Percentiles rank a stretch among this genome's conserved stretches.
Evolutionary conservation across 2,113 vertebrate genomes (phyloP).

Genomic region (Clupea harengus): DNA sequence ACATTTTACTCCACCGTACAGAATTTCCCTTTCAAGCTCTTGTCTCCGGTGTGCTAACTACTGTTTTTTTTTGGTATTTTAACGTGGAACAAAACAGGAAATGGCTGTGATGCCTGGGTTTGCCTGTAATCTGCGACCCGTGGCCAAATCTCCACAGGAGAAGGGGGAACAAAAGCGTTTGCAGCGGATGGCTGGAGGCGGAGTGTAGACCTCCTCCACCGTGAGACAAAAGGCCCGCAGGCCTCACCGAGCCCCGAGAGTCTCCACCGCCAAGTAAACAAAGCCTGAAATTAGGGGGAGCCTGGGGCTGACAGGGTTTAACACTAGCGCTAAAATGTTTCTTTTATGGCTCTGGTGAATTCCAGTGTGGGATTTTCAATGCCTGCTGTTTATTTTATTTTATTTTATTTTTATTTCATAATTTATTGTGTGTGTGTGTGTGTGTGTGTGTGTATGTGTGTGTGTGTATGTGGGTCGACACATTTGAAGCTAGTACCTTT

Average conservation of each 20-base stretch:
- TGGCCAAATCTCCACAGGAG: conserved; percentile 63
- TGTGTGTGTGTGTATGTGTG: background rate
- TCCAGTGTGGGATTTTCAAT: conserved; percentile 44
- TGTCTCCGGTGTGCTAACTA: background rate
- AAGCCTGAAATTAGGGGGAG: conserved; percentile 72
- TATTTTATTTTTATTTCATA: background rate
- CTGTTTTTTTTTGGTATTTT: background rate
- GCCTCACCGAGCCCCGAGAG: conserved; percentile 65
- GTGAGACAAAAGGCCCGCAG: conserved; percentile 71
- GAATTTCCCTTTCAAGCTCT: background rate
- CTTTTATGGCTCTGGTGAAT: conserved; percentile 61
- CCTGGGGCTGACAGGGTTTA: conserved; percentile 63
- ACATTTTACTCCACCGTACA: background rate
- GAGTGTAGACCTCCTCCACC: conserved; percentile 56
- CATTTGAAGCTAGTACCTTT: background rate
- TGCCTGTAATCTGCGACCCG: conserved; percentile 61
- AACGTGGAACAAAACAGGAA: conserved; percentile 41
- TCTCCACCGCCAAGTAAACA: conserved; percentile 66
- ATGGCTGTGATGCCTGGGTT: conserved; percentile 53
- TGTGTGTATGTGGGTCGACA: background rate
- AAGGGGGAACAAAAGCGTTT: conserved; percentile 56
- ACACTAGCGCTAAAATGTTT: conserved; percentile 64
- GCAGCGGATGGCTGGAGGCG: conserved; percentile 60
- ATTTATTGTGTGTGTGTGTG: background rate
- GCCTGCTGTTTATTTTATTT: conserved; percentile 1